Conservation (phyloP, 1,140 invertebrate genomes). For the Lepidotrigona ventralis region DNA sequence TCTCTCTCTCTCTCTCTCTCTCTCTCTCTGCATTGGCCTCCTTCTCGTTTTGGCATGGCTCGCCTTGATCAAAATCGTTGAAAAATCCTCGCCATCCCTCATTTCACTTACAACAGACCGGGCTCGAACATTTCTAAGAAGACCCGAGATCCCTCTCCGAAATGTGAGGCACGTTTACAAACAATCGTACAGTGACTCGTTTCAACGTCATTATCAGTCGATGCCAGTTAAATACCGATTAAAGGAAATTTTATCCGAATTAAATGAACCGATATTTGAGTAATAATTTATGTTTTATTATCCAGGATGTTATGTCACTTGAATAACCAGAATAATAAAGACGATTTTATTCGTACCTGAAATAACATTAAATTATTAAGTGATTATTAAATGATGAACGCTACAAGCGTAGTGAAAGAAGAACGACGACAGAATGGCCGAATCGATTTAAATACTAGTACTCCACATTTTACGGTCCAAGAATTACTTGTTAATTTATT, state of each 20-base stretch:
- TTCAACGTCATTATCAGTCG: not conserved
- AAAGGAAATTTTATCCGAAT: not conserved
- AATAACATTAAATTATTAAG: conserved; percentile 61
- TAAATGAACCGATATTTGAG: conserved; percentile 27
- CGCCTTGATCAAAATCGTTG: conserved; percentile 43
- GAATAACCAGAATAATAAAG: conserved; percentile 36
- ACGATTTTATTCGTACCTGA: conserved; percentile 59
- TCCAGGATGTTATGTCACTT: conserved; percentile 5
- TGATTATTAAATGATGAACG: conserved; percentile 57
- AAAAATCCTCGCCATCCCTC: conserved; percentile 34
- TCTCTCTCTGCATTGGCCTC: conserved; percentile 59
- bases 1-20: conserved; percentile 65
- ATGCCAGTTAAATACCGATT: not conserved
- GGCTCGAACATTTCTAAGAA: too few species aligned
- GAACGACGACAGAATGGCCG: not conserved
- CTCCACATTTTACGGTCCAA: conserved; percentile 54
- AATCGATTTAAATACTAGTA: conserved; percentile 46
- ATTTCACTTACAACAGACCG: conserved; percentile 2
- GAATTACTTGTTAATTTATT: conserved; percentile 61
- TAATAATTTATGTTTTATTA: conserved; percentile 51
- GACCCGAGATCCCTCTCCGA: not conserved
- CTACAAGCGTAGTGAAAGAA: not conserved
- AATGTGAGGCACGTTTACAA: not conserved
- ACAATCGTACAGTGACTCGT: not conserved
- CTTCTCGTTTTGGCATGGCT: conserved; percentile 31